Evolutionary conservation across 2,113 vertebrate species (phyloP), one percentile per base, ranked within the genome.

Genomic region (Pseudorectes ferrugineus): DNA sequence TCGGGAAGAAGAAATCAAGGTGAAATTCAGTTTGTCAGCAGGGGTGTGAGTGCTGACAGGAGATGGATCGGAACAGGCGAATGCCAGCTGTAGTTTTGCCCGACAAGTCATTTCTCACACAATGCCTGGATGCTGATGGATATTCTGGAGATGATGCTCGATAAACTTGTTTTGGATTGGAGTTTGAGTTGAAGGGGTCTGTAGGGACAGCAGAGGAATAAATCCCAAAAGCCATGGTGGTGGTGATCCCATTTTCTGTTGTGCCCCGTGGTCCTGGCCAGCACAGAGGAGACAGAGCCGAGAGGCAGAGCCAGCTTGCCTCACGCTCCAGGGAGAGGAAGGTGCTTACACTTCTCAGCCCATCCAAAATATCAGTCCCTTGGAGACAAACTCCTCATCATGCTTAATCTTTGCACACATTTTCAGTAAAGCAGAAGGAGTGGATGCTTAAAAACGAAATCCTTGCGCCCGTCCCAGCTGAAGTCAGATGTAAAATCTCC

Each of bases 81-180:
- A 40, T 15, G 17, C 23, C 36, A 55, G 68, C 76, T 72, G 31
- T n/a, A 11, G 45, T 20, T 29, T 22, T 33, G 42, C 76, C 55
- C 9, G 2, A 35, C 65, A 59, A 88, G 46, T 63, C 52, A 82
- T 96, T 94, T 85, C 86, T 63, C 55, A 84, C 38, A 92, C 24
- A 92, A 97, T 7, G 49, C 91, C 15, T 49, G 98, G 90, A 98
- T 98, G 96, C 96, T 98, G 91, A 97, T 98, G 97, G 98, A 98
- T 73, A 98, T 98, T 89, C 89, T 98, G 31, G 97, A 98, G 43
- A 95, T 98, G 85, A 95, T 93, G 33, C 83, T 98, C 91, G 97
- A 96, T 26, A 98, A 99, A 96, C n/a, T 31, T 98, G 26, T 97
- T 97, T 72, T 98, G 98, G 49, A 86, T 98, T 33, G 96, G 94